These are phyloP conservation scores for Rhinogobio ventralis DNA, from an alignment of 2,797 vertebrate genomes.

Conservation along the genomic window DNA sequence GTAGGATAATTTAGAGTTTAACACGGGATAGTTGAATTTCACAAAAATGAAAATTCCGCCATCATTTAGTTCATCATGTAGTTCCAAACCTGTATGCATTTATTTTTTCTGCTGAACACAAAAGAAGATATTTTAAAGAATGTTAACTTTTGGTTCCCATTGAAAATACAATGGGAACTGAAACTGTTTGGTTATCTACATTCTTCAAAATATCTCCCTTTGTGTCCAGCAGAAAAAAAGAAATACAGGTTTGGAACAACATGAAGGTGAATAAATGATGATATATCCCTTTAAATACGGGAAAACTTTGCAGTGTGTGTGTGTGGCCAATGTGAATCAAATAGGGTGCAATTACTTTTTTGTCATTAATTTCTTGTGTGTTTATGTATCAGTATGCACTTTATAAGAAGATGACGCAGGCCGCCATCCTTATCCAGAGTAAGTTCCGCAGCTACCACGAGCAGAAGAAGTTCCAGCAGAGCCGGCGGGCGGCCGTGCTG, in stretches of 20 bases:
- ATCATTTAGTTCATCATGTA: background rate
- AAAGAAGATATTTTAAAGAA: background rate
- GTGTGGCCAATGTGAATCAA: background rate
- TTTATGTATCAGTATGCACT: conserved; percentile 92
- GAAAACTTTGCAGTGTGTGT: background rate
- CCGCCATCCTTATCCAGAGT: conserved; percentile 99
- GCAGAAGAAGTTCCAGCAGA: conserved; percentile 99
- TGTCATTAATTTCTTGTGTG: conserved; percentile 2
- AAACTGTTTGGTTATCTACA: no score
- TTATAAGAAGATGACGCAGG: conserved; percentile 99
- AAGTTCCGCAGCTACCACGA: conserved; percentile 99
- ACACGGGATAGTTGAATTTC: no score
- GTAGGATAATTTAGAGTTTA: background rate
- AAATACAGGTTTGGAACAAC: no score
- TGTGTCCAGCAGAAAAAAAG: background rate
- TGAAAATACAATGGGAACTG: no score
- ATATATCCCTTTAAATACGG: background rate
- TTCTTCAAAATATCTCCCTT: background rate
- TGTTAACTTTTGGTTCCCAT: background rate
- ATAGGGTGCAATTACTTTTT: background rate
- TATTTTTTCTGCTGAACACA: background rate
- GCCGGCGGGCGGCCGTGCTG: conserved; percentile 93
- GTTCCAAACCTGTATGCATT: background rate
- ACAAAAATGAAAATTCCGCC: background rate
- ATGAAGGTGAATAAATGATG: no score